phyloP scores from a whole-genome alignment of 1,140 invertebrate species.

The Heliothis virescens region DNA sequence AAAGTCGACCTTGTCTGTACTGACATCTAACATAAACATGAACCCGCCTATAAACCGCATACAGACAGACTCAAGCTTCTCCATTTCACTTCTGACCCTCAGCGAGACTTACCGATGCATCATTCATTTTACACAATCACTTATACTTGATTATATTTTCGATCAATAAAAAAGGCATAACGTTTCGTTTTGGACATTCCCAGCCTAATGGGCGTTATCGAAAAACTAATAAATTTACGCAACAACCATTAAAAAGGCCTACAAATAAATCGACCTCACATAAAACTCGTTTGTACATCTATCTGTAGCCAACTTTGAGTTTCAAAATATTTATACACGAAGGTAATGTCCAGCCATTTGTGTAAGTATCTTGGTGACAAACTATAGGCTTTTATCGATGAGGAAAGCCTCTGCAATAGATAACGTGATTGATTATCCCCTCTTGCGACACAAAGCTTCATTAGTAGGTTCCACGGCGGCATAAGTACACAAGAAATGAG shows the following conservation, averaged over 20 bases:
- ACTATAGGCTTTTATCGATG: conserved; percentile 27
- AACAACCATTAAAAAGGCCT: conserved; percentile 8
- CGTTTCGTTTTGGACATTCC: background rate
- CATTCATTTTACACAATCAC: conserved; percentile 2
- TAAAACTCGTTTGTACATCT: conserved; percentile 31
- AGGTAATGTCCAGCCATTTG: conserved; percentile 26
- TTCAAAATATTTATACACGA: conserved; percentile 27
- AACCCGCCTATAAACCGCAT: background rate
- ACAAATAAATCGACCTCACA: conserved; percentile 22
- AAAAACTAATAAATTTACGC: conserved; percentile 23
- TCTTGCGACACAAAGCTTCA: conserved; percentile 28
- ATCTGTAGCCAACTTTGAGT: background rate
- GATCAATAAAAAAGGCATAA: background rate
- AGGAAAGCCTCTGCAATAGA: conserved; percentile 30
- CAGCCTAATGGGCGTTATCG: background rate
- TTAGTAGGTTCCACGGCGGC: conserved; percentile 12
- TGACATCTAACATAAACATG: conserved; percentile 37
- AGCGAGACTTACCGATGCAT: no score
- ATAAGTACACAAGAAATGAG: conserved; percentile 18
- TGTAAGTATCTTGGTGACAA: conserved; percentile 31
- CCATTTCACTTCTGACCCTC: conserved; percentile 21
- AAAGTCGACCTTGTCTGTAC: conserved; percentile 22
- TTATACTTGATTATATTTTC: background rate
- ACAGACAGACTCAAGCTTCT: background rate
- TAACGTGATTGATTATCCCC: conserved; percentile 23